Base-by-base conservation (phyloP, 2,888 invertebrate species). In the Cataglyphis altisquamis region DNA sequence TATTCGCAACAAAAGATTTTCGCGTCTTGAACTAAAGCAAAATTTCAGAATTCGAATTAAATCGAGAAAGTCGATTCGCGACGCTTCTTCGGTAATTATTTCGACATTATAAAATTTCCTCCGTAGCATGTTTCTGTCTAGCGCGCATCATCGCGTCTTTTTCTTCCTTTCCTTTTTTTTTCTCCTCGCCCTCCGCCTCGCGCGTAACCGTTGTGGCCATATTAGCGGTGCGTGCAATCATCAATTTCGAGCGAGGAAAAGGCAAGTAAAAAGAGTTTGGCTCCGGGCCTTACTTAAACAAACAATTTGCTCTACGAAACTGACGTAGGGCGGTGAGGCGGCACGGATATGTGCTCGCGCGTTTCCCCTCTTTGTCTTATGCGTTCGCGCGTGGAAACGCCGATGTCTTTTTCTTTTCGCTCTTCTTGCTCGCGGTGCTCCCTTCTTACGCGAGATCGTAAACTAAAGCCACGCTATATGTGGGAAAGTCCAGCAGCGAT, bases 281-380 rank as follows among this genome's bases (percentile, higher is more conserved):
- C 90, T 88, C 87, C 82, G 83, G 87, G 90, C 90, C 52, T 92
- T 91, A 91, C 90, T 92, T 89, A 91, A 91, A 91, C 91, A 91
- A 92, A 91, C 91, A 92, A 88, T 84, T 68, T 84, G 86, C 85
- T 90, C 85, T 80, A 88, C 87, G 88, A 88, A 87, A 90, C 85
- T 86, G 83, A 88, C 82, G 81, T 67, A 75, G 87, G 86, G 82
- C 48, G 64, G 21, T 32, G 66, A 45, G 70, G 67, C 39, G 12
- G 77, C 64, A 48, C 64, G 60, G 32, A 18, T 63, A 39, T 25
- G 66, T n/a, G 64, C n/a, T 15, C 29, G 25, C 55, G 75, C 67
- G 39, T 68, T 60, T 32, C 52, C 52, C 77, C 73, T 73, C 63
- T 70, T 78, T 78, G 55, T 78, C 78, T 63, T 55, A 48, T 15